Conservation (phyloP, 2,888 invertebrate genomes). For the Neoitamus cyanurus region DNA sequence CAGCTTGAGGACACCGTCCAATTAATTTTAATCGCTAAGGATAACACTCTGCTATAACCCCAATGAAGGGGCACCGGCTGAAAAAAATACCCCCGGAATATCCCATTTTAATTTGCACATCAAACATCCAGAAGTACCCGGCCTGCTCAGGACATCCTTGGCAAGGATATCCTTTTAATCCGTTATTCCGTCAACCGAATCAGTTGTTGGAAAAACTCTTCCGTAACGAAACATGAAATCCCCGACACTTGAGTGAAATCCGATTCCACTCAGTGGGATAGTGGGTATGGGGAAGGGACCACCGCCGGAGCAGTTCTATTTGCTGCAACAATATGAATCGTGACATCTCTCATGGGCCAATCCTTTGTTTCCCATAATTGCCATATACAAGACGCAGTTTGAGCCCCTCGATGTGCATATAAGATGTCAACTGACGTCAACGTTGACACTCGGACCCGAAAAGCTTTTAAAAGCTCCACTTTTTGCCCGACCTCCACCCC, state of each 20-base stretch:
- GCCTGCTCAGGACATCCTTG: slow-evolving; percentile 38
- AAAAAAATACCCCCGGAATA: slow-evolving; percentile 17
- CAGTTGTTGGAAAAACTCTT: slow-evolving; percentile 47
- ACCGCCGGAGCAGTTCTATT: slow-evolving; percentile 8
- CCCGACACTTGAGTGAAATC: slow-evolving; percentile 41
- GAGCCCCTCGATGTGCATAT: background rate
- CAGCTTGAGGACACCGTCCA: slow-evolving; percentile 49
- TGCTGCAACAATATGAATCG: slow-evolving; percentile 23
- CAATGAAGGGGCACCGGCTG: slow-evolving; percentile 18
- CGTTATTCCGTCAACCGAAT: slow-evolving; percentile 43
- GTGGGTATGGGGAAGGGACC: background rate
- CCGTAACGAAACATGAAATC: slow-evolving; percentile 46
- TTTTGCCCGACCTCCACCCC: background rate
- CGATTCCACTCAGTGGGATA: background rate
- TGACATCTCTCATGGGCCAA: slow-evolving; percentile 9
- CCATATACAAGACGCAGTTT: slow-evolving; percentile 20
- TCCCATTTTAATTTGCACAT: slow-evolving; percentile 51
- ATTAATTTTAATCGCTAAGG: slow-evolving; percentile 51
- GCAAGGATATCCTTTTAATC: slow-evolving; percentile 50
- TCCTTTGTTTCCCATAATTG: slow-evolving; percentile 20
- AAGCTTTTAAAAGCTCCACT: slow-evolving; percentile 48
- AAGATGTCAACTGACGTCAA: slow-evolving; percentile 40
- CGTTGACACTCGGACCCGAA: slow-evolving; percentile 32
- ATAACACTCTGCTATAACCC: slow-evolving; percentile 47
- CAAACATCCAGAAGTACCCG: slow-evolving; percentile 44